Evolutionary conservation across 1,140 invertebrate genomes (phyloP).

Genomic region (Polyergus mexicanus): DNA sequence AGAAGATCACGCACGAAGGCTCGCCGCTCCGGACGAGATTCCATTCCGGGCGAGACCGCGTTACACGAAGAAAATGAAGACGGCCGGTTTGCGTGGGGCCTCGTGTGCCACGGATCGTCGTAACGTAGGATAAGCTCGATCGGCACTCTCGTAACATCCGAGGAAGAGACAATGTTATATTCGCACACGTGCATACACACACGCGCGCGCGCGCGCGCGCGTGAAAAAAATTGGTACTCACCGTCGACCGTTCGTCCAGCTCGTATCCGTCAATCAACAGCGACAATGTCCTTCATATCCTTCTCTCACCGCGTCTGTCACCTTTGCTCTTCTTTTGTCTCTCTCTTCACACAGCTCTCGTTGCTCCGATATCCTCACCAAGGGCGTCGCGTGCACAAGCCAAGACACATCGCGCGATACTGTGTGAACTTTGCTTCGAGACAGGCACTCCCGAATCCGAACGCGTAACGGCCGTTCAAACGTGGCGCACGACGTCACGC

Average conservation of each 20-base stretch:
- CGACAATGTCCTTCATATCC: constrained; percentile 21
- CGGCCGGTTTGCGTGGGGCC: constrained; percentile 36
- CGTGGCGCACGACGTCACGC: constrained; percentile 31
- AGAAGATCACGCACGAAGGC: constrained; percentile 59
- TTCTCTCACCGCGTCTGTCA: constrained; percentile 21
- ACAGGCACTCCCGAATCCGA: constrained; percentile 5
- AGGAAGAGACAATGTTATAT: constrained; percentile 39
- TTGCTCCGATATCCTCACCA: constrained; percentile 1
- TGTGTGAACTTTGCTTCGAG: background rate
- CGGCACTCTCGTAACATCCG: constrained; percentile 54
- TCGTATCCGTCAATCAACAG: constrained; percentile 48
- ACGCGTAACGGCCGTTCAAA: constrained; percentile 18
- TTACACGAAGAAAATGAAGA: constrained; percentile 63
- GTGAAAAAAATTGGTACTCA: constrained; percentile 59
- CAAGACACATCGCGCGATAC: constrained; percentile 35
- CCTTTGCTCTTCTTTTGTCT: background rate
- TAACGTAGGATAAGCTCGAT: constrained; percentile 61
- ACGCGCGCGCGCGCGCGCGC: background rate
- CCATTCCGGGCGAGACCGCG: constrained; percentile 71
- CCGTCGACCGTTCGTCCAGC: constrained; percentile 66
- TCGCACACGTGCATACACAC: background rate
- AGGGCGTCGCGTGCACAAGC: constrained; percentile 54
- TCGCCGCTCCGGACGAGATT: constrained; percentile 65
- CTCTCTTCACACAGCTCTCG: background rate
- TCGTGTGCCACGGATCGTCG: constrained; percentile 70